Percentiles rank a stretch among this genome's conserved stretches.
These are phyloP conservation scores for Mimachlamys varia DNA, from an alignment of 2,888 invertebrate species.

Conservation along the genomic window DNA sequence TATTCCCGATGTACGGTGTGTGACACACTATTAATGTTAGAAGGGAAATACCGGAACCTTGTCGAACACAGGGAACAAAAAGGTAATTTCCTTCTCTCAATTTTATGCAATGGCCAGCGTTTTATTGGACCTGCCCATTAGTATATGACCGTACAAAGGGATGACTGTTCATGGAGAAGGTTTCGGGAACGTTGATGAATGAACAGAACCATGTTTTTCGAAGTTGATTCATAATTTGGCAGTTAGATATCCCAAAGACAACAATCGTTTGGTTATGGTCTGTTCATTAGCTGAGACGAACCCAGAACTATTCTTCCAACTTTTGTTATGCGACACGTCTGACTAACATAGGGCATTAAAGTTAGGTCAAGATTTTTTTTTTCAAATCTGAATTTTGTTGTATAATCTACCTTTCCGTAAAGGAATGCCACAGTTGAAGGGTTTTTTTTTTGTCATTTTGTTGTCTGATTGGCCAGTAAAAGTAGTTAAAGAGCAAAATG, in stretches of 20 bases:
- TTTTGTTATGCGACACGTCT: not conserved
- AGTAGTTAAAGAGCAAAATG: slow-evolving; percentile 3
- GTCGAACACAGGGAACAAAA: not conserved
- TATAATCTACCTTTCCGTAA: not conserved
- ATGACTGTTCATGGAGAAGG: not conserved
- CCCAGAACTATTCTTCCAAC: not conserved
- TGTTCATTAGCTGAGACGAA: not conserved
- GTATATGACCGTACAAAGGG: not conserved
- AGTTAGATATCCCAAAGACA: not conserved
- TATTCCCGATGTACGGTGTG: not conserved
- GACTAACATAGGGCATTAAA: slow-evolving; percentile 27
- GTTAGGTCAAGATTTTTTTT: not conserved
- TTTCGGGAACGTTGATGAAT: not conserved
- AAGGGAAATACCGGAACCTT: not conserved
- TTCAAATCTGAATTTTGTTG: not conserved
- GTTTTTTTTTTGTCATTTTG: not conserved
- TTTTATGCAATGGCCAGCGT: not conserved
- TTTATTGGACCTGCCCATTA: too few relatives aligned
- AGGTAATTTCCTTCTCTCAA: not conserved
- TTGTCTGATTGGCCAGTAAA: slow-evolving; percentile 24
- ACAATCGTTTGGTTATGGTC: not conserved
- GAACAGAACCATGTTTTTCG: not conserved
- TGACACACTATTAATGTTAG: not conserved
- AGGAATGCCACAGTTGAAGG: not conserved
- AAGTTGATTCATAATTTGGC: not conserved